Percentiles rank a stretch among this genome's conserved stretches.
Conservation (phyloP, 1,140 invertebrate genomes). For the Drosophila varians region DNA sequence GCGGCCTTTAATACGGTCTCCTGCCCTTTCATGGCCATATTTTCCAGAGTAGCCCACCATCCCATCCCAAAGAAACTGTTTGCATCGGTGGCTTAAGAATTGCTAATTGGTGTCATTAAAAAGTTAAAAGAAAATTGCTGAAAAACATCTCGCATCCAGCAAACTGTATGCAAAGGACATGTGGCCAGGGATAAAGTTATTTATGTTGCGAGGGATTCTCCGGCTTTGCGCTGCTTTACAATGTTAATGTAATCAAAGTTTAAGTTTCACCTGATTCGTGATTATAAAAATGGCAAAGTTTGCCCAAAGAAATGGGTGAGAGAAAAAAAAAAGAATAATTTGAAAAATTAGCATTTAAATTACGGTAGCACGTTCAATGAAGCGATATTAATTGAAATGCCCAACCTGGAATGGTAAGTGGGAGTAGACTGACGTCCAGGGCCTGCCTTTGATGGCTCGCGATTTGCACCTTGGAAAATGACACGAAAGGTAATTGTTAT, state of each 20-base stretch:
- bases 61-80: background rate
- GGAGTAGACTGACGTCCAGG: conserved; percentile 42
- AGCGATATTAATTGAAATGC: conserved; percentile 76
- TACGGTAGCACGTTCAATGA: conserved; percentile 68
- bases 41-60: no score
- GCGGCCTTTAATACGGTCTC: conserved; percentile 29
- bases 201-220: background rate
- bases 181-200: background rate
- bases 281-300: conserved; percentile 65
- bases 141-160: conserved; percentile 33
- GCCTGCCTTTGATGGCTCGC: conserved; percentile 59
- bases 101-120: conserved; percentile 78
- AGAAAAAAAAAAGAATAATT: conserved; percentile 15
- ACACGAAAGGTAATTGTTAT: conserved; percentile 64
- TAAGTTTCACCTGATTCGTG: conserved; percentile 71
- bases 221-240: conserved; percentile 49
- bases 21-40: conserved; percentile 11
- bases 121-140: conserved; percentile 48
- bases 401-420: conserved; percentile 47
- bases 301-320: conserved; percentile 28
- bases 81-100: conserved; percentile 28
- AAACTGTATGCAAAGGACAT: conserved; percentile 51
- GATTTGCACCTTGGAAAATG: conserved; percentile 36
- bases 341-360: conserved; percentile 76
- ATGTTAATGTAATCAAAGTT: conserved; percentile 79